These are phyloP conservation scores for Aspidiotus destructor DNA, from an alignment of 2,888 invertebrate species.

Conservation along the genomic window DNA sequence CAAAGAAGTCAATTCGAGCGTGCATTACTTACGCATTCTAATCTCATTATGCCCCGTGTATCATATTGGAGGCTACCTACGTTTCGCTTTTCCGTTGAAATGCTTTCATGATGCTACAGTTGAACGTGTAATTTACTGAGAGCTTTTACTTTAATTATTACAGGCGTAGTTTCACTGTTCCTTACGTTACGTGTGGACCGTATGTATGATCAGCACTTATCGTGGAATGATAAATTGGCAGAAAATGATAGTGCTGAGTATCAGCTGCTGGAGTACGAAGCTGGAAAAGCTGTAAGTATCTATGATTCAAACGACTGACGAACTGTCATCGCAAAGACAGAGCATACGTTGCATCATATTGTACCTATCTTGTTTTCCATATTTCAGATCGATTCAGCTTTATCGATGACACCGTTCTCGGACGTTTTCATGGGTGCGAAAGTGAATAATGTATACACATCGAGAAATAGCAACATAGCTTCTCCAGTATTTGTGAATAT, in stretches of 20 bases:
- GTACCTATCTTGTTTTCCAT: background rate
- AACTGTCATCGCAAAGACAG: too few species aligned
- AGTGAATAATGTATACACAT: conserved; percentile 65
- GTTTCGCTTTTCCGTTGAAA: too few species aligned
- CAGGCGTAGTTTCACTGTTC: conserved; percentile 63
- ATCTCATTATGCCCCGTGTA: too few species aligned
- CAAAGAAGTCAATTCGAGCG: too few species aligned
- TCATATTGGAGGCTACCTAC: too few species aligned
- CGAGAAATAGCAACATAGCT: conserved; percentile 43
- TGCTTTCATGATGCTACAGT: too few species aligned
- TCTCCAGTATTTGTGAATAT: conserved; percentile 65
- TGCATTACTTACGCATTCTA: too few species aligned
- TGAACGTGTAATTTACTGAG: too few species aligned
- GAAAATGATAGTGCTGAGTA: conserved; percentile 71
- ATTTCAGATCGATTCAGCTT: conserved; percentile 74
- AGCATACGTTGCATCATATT: too few species aligned
- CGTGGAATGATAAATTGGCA: conserved; percentile 64
- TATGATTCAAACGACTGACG: background rate
- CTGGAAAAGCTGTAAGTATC: conserved; percentile 69
- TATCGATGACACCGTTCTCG: conserved; percentile 85
- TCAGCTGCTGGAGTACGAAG: conserved; percentile 72
- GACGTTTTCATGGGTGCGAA: conserved; percentile 73
- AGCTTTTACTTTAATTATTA: conserved; percentile 8
- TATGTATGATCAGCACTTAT: conserved; percentile 59
- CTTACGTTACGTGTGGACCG: conserved; percentile 72